Evolutionary conservation across 2,113 vertebrate species (phyloP).

Genomic region (Tichodroma muraria): DNA sequence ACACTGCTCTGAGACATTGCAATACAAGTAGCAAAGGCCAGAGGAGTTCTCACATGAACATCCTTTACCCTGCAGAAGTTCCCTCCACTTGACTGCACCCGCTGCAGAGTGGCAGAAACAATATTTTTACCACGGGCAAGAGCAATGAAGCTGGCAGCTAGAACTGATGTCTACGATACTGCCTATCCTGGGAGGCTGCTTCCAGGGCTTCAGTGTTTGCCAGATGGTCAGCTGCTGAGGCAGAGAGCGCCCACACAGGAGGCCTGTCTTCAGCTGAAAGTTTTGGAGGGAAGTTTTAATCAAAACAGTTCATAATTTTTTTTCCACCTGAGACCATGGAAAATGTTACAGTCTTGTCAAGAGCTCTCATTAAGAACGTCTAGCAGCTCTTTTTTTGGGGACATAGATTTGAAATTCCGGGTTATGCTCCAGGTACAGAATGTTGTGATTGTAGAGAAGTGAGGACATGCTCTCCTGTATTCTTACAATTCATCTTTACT

Average conservation of each 20-base stretch:
- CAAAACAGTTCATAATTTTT: not conserved
- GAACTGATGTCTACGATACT: not conserved
- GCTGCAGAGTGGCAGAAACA: not conserved
- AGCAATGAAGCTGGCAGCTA: not conserved
- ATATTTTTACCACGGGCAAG: not conserved
- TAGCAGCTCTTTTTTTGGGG: not conserved
- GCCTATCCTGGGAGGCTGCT: not conserved
- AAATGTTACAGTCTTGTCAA: not conserved
- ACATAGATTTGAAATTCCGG: not conserved
- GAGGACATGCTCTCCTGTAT: not conserved
- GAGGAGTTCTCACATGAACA: not conserved
- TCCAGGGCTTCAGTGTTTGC: not conserved
- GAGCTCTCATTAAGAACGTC: not conserved
- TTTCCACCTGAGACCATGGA: not conserved
- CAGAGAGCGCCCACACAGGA: not conserved
- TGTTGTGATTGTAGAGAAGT: not conserved
- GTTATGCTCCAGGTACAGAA: not conserved
- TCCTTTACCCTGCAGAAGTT: not conserved
- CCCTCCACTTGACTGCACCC: not conserved
- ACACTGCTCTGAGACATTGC: not conserved
- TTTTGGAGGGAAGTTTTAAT: not conserved
- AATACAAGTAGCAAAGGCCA: not conserved
- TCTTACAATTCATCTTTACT: not conserved
- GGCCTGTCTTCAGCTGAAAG: fast-evolving
- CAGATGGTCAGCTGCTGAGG: not conserved